Conservation (phyloP, 2,888 invertebrate genomes). For the Kuschelorhynchus macadamiae region DNA sequence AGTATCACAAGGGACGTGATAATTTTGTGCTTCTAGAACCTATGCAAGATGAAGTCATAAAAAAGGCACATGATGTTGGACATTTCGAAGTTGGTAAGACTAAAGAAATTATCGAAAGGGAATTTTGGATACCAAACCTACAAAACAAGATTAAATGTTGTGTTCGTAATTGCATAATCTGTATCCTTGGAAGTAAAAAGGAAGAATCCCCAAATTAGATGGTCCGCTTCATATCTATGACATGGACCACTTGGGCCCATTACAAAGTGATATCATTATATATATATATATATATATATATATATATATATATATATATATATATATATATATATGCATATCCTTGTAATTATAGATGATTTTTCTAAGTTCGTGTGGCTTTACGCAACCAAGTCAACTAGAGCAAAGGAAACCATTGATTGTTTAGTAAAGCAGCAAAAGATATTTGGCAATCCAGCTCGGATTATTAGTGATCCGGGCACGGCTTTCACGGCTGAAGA, state of each 20-base stretch:
- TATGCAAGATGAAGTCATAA: constrained; percentile 63
- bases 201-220: constrained; percentile 53
- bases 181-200: constrained; percentile 57
- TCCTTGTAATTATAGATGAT: constrained; percentile 60
- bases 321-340: constrained; percentile 56
- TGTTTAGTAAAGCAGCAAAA: constrained; percentile 54
- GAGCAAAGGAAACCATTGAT: constrained; percentile 54
- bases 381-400: constrained; percentile 58
- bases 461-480: constrained; percentile 52
- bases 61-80: constrained; percentile 60
- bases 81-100: constrained; percentile 58
- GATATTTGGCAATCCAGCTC: constrained; percentile 62
- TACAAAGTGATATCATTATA: constrained; percentile 52
- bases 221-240: constrained; percentile 55
- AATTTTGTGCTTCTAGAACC: constrained; percentile 59
- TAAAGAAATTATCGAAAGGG: constrained; percentile 47
- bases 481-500: constrained; percentile 27
- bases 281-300: no score
- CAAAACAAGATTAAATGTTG: constrained; percentile 50
- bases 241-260: constrained; percentile 56
- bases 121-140: constrained; percentile 52
- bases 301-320: no score
- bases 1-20: constrained; percentile 59
- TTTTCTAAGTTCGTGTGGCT: constrained; percentile 62
- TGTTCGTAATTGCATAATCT: constrained; percentile 53